Base-by-base conservation (phyloP, 1,140 invertebrate species). In the Antheraea pernyi region DNA sequence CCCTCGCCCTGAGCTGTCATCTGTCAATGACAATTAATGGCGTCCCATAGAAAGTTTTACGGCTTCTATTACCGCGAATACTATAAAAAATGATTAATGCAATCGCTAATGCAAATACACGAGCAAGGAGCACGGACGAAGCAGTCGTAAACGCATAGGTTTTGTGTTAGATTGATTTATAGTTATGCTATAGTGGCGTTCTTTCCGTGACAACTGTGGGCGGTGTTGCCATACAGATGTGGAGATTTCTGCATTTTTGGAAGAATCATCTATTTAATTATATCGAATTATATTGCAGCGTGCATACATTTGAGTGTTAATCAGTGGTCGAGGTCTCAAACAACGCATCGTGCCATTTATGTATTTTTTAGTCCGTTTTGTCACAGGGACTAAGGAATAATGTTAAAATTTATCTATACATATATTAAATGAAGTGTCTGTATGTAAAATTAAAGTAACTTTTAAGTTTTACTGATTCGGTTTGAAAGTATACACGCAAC, bases 1-100 rank as follows among this genome's bases (percentile, higher is more conserved):
- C 80, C 81, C 78, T 53, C 46, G 16, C 46, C 79, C 78, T 70
- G 77, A 70, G 74, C 81, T 91, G 84, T 84, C 82, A 85, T 73
- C 81, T 88, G 88, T 87, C 88, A 86, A 89, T 91, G 88, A 91
- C 88, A 88, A 89, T 88, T 89, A 88, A 91, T 89, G 85, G 82
- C 79, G 69, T 72, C 78, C 83, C 78, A 89, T 91, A 86, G 83
- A 86, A 81, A 87, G 83, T 88, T 91, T 91, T 91, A 88, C 88
- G 80, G 85, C 72, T 82, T 85, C 86, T 86, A 88, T 88, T 89
- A 78, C 80, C 75, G 13, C 82, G 77, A 82, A 75, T 88, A 86
- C 86, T 86, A 75, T 78, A 81, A 13, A 53, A 80, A 77, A 91
- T 91, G 88, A 91, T 91, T 91, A 91, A 91, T 91, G 88, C 75